phyloP scores from a whole-genome alignment of 1,140 invertebrate genomes.

The Stenopsyche tienmushanensis region DNA sequence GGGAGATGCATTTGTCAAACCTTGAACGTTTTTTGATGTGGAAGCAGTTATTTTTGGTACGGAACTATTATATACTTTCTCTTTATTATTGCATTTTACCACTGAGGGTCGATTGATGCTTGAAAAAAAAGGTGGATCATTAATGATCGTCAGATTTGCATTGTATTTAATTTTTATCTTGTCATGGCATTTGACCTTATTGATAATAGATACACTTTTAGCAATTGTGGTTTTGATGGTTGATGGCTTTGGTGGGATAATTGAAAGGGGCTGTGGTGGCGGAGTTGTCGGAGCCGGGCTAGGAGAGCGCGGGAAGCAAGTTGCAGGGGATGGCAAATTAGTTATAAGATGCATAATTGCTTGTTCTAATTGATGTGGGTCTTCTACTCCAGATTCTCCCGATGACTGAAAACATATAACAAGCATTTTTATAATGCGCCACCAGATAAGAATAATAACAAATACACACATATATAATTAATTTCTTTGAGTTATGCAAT shows the following conservation, averaged over 20 bases:
- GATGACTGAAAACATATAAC: conserved; percentile 23
- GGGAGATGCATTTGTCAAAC: too few species aligned
- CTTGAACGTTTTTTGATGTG: too few species aligned
- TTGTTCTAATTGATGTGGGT: conserved; percentile 64
- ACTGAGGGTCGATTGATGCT: too few species aligned
- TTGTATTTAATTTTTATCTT: too few species aligned
- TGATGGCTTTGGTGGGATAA: conserved; percentile 55
- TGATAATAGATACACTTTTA: conserved; percentile 47
- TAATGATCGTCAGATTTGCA: too few species aligned
- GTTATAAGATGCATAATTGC: conserved; percentile 69
- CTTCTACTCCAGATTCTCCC: conserved; percentile 56
- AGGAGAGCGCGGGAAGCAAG: conserved; percentile 28
- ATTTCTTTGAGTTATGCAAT: background rate
- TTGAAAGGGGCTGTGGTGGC: conserved; percentile 45
- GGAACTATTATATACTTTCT: too few species aligned
- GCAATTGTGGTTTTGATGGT: conserved; percentile 55
- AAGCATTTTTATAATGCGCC: too few species aligned
- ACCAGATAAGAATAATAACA: too few species aligned
- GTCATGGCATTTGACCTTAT: conserved; percentile 13
- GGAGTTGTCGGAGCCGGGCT: conserved; percentile 17
- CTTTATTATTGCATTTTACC: too few species aligned
- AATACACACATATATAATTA: too few species aligned
- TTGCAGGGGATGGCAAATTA: conserved; percentile 57
- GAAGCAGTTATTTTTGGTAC: too few species aligned
- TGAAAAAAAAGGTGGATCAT: too few species aligned